phyloP scores from a whole-genome alignment of 2,113 vertebrate genomes.

The Guaruba guarouba region DNA sequence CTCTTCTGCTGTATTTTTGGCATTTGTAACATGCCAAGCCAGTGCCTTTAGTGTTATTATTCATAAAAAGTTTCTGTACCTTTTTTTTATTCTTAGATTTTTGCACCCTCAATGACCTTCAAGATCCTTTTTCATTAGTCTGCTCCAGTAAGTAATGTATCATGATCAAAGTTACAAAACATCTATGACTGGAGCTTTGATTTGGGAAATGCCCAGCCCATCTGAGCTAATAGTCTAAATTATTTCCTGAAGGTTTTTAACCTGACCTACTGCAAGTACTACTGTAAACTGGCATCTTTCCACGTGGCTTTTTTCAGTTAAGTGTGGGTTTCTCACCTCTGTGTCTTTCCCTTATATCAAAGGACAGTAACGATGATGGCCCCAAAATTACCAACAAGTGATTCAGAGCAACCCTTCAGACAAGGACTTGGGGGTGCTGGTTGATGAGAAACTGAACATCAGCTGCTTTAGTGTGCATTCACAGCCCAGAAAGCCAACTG shows the following conservation, averaged over 20 bases:
- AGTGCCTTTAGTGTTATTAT: neutral
- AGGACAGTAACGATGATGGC: neutral
- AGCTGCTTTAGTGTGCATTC: neutral
- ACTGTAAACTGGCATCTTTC: neutral
- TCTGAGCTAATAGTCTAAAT: neutral
- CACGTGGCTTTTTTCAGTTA: accelerated
- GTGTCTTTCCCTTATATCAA: neutral
- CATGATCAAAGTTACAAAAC: neutral
- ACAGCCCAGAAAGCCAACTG: neutral
- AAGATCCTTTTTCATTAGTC: neutral
- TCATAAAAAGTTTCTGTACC: neutral
- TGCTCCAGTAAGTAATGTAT: neutral
- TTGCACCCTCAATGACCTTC: neutral
- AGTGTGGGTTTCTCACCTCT: neutral
- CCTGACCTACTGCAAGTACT: neutral
- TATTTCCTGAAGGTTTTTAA: neutral
- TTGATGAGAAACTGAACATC: neutral
- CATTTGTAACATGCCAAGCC: neutral
- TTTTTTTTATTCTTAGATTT: neutral
- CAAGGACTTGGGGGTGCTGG: neutral
- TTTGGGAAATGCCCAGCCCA: neutral
- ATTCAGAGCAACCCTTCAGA: neutral
- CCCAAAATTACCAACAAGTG: neutral
- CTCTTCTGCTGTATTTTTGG: neutral
- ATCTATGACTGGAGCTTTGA: neutral